Percentiles rank a stretch among this genome's conserved stretches.
These are phyloP conservation scores for Erythrocebus patas DNA, from an alignment of 2,113 vertebrate genomes.

Conservation along the genomic window DNA sequence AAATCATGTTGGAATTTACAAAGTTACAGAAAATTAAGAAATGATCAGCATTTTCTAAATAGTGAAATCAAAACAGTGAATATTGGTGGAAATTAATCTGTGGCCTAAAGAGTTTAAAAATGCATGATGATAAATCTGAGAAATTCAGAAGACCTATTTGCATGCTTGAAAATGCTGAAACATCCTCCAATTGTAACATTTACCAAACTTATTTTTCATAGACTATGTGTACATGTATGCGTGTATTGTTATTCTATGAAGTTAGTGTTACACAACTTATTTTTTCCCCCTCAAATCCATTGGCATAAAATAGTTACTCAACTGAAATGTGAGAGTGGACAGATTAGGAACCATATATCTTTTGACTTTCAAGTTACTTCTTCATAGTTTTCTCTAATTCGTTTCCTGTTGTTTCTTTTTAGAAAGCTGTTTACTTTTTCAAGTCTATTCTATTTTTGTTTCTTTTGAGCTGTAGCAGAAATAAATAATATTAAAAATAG, in stretches of 20 bases:
- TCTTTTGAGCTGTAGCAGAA: neutral
- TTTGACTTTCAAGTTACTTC: neutral
- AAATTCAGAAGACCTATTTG: neutral
- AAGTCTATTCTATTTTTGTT: slow-evolving; percentile 17
- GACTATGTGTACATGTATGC: neutral
- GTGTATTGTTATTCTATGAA: neutral
- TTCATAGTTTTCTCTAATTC: neutral
- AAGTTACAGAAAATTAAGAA: neutral
- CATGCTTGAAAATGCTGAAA: neutral
- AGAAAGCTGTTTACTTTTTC: neutral
- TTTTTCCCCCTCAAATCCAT: neutral
- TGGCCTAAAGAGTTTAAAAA: neutral
- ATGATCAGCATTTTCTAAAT: neutral
- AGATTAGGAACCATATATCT: neutral
- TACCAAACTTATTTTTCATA: neutral
- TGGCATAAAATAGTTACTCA: neutral
- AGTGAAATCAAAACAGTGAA: neutral
- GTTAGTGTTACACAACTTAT: neutral
- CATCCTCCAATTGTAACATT: neutral
- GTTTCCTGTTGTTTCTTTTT: neutral
- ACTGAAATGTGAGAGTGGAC: neutral
- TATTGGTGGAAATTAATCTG: neutral
- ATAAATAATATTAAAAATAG: slow-evolving; percentile 44
- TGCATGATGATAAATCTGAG: neutral
- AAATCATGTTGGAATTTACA: neutral